phyloP scores from a whole-genome alignment of 2,113 vertebrate genomes.

The Chionis minor region DNA sequence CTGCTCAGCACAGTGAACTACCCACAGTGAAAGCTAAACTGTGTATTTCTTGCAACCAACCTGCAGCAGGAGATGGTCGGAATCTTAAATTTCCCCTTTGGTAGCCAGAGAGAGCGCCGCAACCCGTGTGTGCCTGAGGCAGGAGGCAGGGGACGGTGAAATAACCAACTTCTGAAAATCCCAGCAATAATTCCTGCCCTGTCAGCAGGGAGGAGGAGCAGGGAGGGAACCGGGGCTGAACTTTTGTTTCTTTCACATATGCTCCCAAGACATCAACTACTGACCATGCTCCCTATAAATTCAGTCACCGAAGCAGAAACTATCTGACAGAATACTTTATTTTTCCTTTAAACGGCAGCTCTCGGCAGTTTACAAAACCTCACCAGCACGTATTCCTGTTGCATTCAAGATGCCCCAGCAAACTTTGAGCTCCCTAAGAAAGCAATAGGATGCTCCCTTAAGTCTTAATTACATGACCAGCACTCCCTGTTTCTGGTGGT shows the following conservation, averaged over 20 bases:
- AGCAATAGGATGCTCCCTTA: conserved; percentile 20
- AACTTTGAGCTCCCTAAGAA: not conserved
- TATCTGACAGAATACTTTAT: not conserved
- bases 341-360: not conserved
- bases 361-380: not conserved
- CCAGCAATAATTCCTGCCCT: not conserved
- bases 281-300: not conserved
- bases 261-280: not conserved
- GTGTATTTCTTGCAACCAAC: not conserved
- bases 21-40: not conserved
- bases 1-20: not conserved
- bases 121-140: rapidly evolving
- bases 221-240: not conserved
- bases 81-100: not conserved
- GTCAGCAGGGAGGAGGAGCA: not conserved
- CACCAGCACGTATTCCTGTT: not conserved
- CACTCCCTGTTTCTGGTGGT: not conserved
- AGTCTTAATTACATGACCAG: conserved; percentile 65
- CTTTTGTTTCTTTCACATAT: not conserved
- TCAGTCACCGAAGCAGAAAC: not conserved
- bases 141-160: not conserved
- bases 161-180: not conserved
- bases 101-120: not conserved
- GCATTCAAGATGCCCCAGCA: not conserved
- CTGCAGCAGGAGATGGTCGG: not conserved